Evolutionary conservation across 2,888 invertebrate genomes (phyloP).

Genomic region (Drosophila recens): DNA sequence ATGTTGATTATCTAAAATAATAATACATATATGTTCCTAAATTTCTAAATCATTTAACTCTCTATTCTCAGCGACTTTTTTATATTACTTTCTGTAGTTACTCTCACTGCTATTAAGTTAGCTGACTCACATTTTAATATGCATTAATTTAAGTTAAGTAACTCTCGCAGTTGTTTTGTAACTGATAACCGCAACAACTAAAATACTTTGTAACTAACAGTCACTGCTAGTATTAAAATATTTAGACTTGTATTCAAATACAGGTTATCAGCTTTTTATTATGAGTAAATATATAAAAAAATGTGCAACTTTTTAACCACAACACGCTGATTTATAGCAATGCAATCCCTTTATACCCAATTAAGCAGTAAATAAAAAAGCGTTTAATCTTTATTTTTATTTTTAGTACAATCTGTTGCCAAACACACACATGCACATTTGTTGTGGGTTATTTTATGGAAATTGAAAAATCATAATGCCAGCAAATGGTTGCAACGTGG

Average conservation of each 20-base stretch:
- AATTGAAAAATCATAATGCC: constrained; percentile 63
- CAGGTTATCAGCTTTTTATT: constrained; percentile 2
- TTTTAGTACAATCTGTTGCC: constrained; percentile 3
- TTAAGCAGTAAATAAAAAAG: constrained; percentile 55
- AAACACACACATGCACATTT: constrained; percentile 16
- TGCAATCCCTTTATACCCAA: constrained; percentile 42
- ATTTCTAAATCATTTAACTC: too few relatives aligned
- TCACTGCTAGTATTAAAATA: background rate
- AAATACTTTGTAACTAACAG: background rate
- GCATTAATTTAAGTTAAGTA: background rate
- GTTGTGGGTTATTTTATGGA: constrained; percentile 37
- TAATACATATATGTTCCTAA: too few relatives aligned
- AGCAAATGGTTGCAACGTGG: constrained; percentile 45
- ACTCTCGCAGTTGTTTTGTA: background rate
- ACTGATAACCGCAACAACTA: background rate
- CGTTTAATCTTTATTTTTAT: constrained; percentile 42
- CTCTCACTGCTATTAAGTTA: background rate
- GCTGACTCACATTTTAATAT: too few relatives aligned
- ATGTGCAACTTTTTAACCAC: constrained; percentile 11
- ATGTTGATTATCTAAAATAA: too few relatives aligned
- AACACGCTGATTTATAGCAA: constrained; percentile 26
- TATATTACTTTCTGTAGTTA: background rate
- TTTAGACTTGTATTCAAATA: background rate
- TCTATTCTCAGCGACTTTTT: background rate
- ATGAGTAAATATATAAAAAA: background rate